These are phyloP conservation scores for Lepus oiostolus DNA, from an alignment of 2,797 vertebrate species.

Conservation along the genomic window DNA sequence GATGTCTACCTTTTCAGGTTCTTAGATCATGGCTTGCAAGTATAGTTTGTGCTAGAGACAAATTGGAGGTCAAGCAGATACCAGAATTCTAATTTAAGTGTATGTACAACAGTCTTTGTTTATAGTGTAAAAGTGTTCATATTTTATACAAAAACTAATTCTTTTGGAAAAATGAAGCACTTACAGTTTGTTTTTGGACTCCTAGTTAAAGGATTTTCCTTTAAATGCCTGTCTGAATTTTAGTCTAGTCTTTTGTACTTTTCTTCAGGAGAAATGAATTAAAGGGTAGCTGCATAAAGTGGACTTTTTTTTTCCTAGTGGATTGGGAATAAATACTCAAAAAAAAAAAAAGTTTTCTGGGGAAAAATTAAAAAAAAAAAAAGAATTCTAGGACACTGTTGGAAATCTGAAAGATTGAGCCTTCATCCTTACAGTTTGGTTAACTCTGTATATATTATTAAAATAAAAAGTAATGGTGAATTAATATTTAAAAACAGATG, in stretches of 20 bases:
- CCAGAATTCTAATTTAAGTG: slow-evolving; percentile 69
- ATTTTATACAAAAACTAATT: slow-evolving; percentile 77
- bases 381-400: too few relatives aligned
- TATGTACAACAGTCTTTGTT: slow-evolving; percentile 64
- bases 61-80: slow-evolving; percentile 65
- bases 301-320: slow-evolving; percentile 70
- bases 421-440: too few relatives aligned
- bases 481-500: too few relatives aligned
- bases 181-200: slow-evolving; percentile 68
- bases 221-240: slow-evolving; percentile 73
- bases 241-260: slow-evolving; percentile 77
- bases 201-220: slow-evolving; percentile 67
- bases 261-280: slow-evolving; percentile 72
- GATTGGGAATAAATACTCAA: slow-evolving; percentile 78
- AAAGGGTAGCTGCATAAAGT: slow-evolving; percentile 72
- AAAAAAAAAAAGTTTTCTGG: too few relatives aligned
- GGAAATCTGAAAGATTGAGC: too few relatives aligned
- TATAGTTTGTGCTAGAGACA: slow-evolving; percentile 60
- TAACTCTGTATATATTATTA: too few relatives aligned
- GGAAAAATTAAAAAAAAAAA: too few relatives aligned
- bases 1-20: slow-evolving; percentile 41
- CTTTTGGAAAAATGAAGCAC: slow-evolving; percentile 72
- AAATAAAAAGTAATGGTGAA: too few relatives aligned
- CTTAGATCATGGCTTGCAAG: slow-evolving; percentile 52
- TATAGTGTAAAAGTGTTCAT: slow-evolving; percentile 77